phyloP scores from a whole-genome alignment of 2,888 invertebrate species.

The Stenoptilia bipunctidactyla region DNA sequence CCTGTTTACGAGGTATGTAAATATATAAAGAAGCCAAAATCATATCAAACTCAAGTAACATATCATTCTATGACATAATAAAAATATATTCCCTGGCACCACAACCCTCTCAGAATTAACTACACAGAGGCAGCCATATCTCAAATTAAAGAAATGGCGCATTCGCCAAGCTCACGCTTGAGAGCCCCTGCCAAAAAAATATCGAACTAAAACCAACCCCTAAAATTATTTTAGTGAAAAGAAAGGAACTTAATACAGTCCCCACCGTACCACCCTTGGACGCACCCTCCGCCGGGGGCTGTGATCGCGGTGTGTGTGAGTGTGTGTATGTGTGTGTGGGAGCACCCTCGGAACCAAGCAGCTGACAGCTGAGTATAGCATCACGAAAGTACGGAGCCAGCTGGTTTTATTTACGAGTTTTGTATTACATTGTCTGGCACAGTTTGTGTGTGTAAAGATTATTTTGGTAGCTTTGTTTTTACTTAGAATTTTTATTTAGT shows the following conservation, averaged over 20 bases:
- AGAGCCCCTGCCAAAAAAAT: conserved; percentile 57
- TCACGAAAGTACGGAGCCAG: conserved; percentile 24
- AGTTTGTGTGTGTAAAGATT: not conserved
- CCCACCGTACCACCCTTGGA: conserved; percentile 53
- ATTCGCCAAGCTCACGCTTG: conserved; percentile 43
- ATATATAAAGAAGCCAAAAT: too few relatives aligned
- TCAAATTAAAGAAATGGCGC: conserved; percentile 46
- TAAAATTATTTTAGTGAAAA: conserved; percentile 72
- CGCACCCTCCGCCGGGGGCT: conserved; percentile 44
- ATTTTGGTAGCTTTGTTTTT: too few relatives aligned
- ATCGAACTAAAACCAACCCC: conserved; percentile 68
- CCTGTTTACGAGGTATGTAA: too few relatives aligned
- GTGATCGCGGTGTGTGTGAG: conserved; percentile 13
- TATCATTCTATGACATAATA: not conserved
- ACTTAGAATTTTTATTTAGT: too few relatives aligned
- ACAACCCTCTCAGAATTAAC: conserved; percentile 24
- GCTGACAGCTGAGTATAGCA: conserved; percentile 42
- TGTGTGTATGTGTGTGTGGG: conserved; percentile 37
- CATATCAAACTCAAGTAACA: too few relatives aligned
- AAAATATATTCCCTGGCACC: conserved; percentile 8
- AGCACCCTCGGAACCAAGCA: conserved; percentile 46
- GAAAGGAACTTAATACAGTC: conserved; percentile 72
- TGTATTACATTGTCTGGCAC: too few relatives aligned
- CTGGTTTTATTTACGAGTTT: not conserved
- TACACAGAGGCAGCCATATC: conserved; percentile 42